phyloP scores from a whole-genome alignment of 2,888 invertebrate genomes.

The Caenorhabditis macrosperma region DNA sequence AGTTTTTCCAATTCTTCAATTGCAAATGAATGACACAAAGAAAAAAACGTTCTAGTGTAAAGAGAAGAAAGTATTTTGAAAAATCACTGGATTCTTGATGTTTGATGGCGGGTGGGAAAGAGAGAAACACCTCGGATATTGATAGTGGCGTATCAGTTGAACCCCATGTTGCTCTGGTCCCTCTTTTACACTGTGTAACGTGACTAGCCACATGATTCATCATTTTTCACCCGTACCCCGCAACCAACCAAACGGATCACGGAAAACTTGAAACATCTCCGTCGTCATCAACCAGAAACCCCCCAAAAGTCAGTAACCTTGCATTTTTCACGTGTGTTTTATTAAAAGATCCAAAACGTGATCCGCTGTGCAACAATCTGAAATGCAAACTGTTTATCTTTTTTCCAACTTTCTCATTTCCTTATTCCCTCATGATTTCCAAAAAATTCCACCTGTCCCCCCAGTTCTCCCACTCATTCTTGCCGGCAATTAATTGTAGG shows the following conservation, averaged over 20 bases:
- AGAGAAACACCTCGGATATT: conserved; percentile 28
- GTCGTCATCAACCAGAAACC: too few species aligned
- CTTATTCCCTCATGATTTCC: too few species aligned
- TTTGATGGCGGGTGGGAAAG: conserved; percentile 30
- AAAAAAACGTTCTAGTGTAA: conserved; percentile 11
- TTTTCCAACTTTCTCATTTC: too few species aligned
- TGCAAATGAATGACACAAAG: background rate
- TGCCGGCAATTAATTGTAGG: too few species aligned
- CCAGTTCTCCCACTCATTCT: too few species aligned
- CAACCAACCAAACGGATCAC: background rate
- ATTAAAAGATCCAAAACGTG: too few species aligned
- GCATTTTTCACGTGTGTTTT: too few species aligned
- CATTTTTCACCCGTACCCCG: conserved; percentile 30
- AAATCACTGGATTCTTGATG: conserved; percentile 23
- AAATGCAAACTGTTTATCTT: too few species aligned
- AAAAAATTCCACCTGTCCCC: too few species aligned
- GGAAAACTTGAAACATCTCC: background rate
- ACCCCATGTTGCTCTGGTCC: conserved; percentile 44
- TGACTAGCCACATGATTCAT: conserved; percentile 51
- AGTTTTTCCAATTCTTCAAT: conserved; percentile 1
- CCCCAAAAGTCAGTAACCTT: too few species aligned
- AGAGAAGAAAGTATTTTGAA: too few species aligned
- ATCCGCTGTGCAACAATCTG: too few species aligned
- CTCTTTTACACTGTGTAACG: conserved; percentile 37
- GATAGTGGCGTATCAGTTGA: conserved; percentile 51